A percentile compares a stretch with the other conserved stretches of the same genome.
These are phyloP conservation scores for Bombus superbus DNA, from an alignment of 1,140 invertebrate genomes.

Conservation along the genomic window DNA sequence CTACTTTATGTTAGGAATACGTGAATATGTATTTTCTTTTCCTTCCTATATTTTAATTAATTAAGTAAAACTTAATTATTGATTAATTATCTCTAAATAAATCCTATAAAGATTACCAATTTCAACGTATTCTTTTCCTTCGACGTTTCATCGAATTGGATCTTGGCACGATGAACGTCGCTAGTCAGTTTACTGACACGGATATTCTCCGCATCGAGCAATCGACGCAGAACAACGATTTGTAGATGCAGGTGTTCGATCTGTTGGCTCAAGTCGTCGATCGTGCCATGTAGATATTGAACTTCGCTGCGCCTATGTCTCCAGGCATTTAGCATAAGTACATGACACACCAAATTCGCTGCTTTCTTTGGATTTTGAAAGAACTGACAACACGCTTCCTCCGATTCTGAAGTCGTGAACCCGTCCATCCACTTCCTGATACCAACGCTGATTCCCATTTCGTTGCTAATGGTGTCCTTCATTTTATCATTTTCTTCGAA, in stretches of 20 bases:
- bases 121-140: conserved; percentile 78
- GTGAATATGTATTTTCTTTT: neutral
- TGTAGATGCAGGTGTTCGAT: conserved; percentile 84
- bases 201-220: conserved; percentile 84
- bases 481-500: conserved; percentile 43
- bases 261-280: conserved; percentile 79
- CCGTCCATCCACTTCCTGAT: conserved; percentile 59
- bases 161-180: conserved; percentile 83
- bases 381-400: conserved; percentile 40
- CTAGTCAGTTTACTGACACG: conserved; percentile 82
- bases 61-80: neutral
- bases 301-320: conserved; percentile 82
- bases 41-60: neutral
- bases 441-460: conserved; percentile 17
- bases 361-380: conserved; percentile 69
- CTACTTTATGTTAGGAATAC: neutral
- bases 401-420: conserved; percentile 34
- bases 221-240: conserved; percentile 83
- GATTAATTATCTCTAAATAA: neutral
- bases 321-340: conserved; percentile 84
- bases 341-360: conserved; percentile 80
- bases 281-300: conserved; percentile 78
- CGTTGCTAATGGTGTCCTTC: conserved; percentile 35
- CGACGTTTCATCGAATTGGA: conserved; percentile 72
- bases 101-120: conserved; percentile 58